phyloP scores from a whole-genome alignment of 2,113 vertebrate genomes.

The Hylia prasina region DNA sequence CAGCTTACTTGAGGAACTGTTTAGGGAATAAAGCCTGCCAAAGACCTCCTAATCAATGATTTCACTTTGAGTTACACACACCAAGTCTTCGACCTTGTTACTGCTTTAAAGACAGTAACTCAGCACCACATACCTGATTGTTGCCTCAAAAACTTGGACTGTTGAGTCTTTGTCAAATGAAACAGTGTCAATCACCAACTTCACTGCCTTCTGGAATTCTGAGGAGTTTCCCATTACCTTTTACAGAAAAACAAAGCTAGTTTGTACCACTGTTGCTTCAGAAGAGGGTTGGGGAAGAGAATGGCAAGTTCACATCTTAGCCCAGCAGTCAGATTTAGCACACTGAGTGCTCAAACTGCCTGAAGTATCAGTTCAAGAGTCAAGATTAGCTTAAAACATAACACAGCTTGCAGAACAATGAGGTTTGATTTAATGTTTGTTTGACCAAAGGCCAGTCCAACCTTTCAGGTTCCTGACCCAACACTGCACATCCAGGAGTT shows the following conservation, averaged over 20 bases:
- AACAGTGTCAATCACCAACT: conserved; percentile 92
- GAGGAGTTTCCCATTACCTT: conserved; percentile 96
- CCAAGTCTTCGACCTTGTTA: not conserved
- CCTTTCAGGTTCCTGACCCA: not conserved
- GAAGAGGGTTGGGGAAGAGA: not conserved
- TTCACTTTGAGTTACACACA: not conserved
- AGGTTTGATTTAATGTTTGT: not conserved
- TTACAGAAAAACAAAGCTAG: conserved; percentile 23
- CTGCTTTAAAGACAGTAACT: not conserved
- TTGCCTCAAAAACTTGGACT: conserved; percentile 97
- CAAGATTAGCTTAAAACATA: not conserved
- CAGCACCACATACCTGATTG: conserved; percentile 82
- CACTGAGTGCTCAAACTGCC: not conserved
- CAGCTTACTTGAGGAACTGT: not conserved
- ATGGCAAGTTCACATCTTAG: not conserved
- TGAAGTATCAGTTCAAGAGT: not conserved
- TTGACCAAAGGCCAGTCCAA: not conserved
- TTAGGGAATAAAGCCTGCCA: not conserved
- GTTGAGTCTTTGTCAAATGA: conserved; percentile 98
- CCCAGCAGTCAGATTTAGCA: not conserved
- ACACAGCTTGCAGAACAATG: not conserved
- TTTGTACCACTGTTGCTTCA: not conserved
- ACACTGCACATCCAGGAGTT: not conserved
- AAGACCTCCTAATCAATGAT: not conserved
- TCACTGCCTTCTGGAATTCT: conserved; percentile 94